A percentile compares a stretch with the other conserved stretches of the same genome.
Conservation (phyloP, 1,140 invertebrate species). For the Drosophila ananassae region DNA sequence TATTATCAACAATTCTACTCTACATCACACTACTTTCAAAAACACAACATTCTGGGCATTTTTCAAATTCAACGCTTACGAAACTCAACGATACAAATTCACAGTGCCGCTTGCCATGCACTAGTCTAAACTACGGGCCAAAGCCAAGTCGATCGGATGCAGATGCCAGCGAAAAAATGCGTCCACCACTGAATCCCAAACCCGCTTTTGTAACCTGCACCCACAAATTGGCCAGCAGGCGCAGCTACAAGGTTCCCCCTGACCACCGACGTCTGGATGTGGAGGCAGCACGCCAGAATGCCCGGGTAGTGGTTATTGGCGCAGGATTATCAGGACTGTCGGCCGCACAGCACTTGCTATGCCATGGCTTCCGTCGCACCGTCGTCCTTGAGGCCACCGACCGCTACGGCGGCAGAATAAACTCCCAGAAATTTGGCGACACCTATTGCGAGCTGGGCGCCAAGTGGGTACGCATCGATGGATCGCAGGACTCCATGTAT, state of each 20-base stretch:
- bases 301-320: conserved; percentile 89
- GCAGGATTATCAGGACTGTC: conserved; percentile 91
- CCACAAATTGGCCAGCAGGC: conserved; percentile 58
- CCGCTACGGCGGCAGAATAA: conserved; percentile 90
- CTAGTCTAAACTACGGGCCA: conserved; percentile 40
- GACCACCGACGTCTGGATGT: conserved; percentile 47
- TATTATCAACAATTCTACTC: not conserved
- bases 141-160: not conserved
- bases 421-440: conserved; percentile 90
- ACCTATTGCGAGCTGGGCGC: conserved; percentile 90
- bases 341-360: conserved; percentile 88
- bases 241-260: conserved; percentile 68
- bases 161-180: conserved; percentile 6
- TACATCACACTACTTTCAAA: conserved; percentile 16
- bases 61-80: not conserved
- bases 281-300: conserved; percentile 72
- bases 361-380: conserved; percentile 89
- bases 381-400: conserved; percentile 90
- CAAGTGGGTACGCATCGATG: conserved; percentile 75
- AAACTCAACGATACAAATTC: conserved; percentile 7
- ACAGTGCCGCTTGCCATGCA: conserved; percentile 50
- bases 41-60: not conserved
- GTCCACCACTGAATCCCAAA: conserved; percentile 21
- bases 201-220: conserved; percentile 22
- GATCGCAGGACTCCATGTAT: conserved; percentile 69